Evolutionary conservation across 2,113 vertebrate genomes (phyloP), one percentile per base, ranked within the genome.

Genomic region (Murina feae): DNA sequence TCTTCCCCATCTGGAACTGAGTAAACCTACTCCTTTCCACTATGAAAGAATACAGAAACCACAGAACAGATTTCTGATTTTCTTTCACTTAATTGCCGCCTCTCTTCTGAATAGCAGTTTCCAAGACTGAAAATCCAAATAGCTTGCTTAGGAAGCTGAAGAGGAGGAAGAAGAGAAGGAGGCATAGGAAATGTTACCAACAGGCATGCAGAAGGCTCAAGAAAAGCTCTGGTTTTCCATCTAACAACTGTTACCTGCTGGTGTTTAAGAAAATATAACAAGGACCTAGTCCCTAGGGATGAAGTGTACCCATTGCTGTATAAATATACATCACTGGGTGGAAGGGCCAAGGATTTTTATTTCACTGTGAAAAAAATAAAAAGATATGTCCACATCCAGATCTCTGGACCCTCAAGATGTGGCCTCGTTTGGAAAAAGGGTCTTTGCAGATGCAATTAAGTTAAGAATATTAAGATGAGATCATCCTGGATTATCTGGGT

Each of bases 1-100:
- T 95, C 84, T 88, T 93, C 88, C 94, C 82, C 86, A 66, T 21
- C 55, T 81, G 37, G 88, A 63, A 74, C 91, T 81, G 28, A 95
- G 75, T 47, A 89, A 91, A 68, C 21, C 21, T 14, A 13, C 42
- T 79, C 71, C 72, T 90, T 85, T 72, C 78, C 69, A 90, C 39
- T 6, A 37, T 47, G 47, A 35, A 74, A 82, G 35, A 85, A 75
- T 17, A 58, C 79, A 87, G 35, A 66, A 89, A 75, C 44, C 60
- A 85, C 32, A 79, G 53, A 42, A 69, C 35, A 37, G 17, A 86
- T 89, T 82, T 85, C 89, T 58, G 60, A 69, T 53, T 91, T 91
- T 78, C 89, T 78, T 94, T 74, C 85, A 60, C 60, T 82, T 79
- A 69, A 92, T 72, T 89, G 89, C 39, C 81, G 89, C 39, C 23